A percentile compares a stretch with the other conserved stretches of the same genome.
Evolutionary conservation across 2,888 invertebrate species (phyloP).

Genomic region (Tuta absoluta): DNA sequence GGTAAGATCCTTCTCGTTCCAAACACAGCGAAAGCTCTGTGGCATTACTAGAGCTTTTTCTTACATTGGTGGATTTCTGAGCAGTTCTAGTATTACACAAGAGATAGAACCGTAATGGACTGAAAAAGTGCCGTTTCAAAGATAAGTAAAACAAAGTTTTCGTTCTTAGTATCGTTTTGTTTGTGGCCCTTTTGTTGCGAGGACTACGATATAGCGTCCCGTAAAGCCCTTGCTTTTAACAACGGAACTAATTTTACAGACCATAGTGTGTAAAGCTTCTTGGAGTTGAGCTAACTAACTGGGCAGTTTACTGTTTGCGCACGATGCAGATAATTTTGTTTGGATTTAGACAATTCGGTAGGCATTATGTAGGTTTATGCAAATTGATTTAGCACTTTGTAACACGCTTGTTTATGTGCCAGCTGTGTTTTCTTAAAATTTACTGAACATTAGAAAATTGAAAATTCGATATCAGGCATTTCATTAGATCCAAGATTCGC

Average conservation of each 20-base stretch:
- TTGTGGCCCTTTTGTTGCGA: conserved; percentile 50
- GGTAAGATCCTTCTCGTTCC: conserved; percentile 35
- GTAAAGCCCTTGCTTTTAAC: conserved; percentile 56
- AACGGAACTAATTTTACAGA: conserved; percentile 57
- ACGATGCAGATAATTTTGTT: conserved; percentile 9
- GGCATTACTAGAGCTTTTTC: neutral
- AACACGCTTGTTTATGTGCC: conserved; percentile 1
- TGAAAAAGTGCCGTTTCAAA: neutral
- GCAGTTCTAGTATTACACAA: neutral
- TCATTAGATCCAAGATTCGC: too few relatives aligned
- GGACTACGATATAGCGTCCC: conserved; percentile 46
- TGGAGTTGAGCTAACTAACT: conserved; percentile 11
- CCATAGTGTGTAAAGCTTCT: conserved; percentile 31
- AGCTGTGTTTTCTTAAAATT: neutral
- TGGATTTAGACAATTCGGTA: conserved; percentile 5
- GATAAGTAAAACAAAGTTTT: conserved; percentile 55
- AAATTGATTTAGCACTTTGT: neutral
- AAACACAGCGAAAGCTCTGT: neutral
- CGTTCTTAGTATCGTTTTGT: conserved; percentile 71
- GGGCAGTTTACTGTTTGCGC: conserved; percentile 9
- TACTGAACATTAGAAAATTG: neutral
- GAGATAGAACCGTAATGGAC: neutral
- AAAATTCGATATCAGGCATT: too few relatives aligned
- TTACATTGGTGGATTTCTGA: neutral
- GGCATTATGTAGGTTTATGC: neutral